These are phyloP conservation scores for Thamnophis sirtalis DNA, from an alignment of 2,113 vertebrate species.

Conservation along the genomic window DNA sequence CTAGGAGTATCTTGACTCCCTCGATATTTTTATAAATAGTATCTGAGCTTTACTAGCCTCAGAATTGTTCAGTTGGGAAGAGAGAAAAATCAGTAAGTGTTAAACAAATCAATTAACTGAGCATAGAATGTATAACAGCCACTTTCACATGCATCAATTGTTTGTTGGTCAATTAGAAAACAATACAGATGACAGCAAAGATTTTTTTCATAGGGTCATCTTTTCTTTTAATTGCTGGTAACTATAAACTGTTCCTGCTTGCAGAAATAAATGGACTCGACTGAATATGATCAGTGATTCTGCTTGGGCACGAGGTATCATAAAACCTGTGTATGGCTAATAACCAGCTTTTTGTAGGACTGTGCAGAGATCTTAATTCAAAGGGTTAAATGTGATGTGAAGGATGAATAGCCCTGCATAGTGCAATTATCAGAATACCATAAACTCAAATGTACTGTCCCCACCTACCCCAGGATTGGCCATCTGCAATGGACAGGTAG, in stretches of 20 bases:
- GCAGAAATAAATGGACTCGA: background rate
- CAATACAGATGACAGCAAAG: slow-evolving; percentile 1
- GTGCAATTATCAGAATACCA: background rate
- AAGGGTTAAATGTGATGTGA: background rate
- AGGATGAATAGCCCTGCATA: background rate
- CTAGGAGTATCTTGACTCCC: slow-evolving; percentile 30
- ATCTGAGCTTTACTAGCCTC: slow-evolving; percentile 37
- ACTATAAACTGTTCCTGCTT: background rate
- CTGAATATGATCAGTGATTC: background rate
- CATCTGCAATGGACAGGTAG: background rate
- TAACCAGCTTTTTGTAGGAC: background rate
- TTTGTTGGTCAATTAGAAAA: slow-evolving; percentile 21
- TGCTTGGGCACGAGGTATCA: background rate
- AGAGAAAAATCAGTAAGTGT: slow-evolving; percentile 27
- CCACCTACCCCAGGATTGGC: background rate
- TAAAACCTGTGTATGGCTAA: background rate
- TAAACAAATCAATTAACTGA: slow-evolving; percentile 49
- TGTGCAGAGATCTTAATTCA: background rate
- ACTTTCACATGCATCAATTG: background rate
- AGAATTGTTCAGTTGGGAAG: slow-evolving; percentile 31
- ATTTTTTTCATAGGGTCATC: slow-evolving; percentile 13
- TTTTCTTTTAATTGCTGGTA: background rate
- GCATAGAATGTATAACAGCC: slow-evolving; percentile 30
- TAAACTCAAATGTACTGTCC: background rate
- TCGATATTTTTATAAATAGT: slow-evolving; percentile 45